These are phyloP conservation scores for Hypotaenidia okinawae DNA, from an alignment of 2,797 vertebrate genomes.

Conservation along the genomic window DNA sequence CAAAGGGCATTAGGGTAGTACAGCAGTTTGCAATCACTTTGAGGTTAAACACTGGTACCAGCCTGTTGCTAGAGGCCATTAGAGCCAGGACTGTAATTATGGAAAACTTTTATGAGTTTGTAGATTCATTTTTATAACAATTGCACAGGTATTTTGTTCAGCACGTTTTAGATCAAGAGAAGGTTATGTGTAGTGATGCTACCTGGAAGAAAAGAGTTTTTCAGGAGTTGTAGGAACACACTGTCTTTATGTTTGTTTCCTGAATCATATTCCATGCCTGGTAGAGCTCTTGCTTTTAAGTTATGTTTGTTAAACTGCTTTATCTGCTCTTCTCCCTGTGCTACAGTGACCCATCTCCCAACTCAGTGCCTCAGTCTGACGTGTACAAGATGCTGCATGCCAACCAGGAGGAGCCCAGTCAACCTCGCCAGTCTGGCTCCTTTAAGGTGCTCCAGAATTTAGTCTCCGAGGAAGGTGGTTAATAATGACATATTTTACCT, in stretches of 20 bases:
- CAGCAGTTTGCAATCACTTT: background rate
- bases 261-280: background rate
- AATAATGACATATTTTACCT: conserved; percentile 44
- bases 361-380: conserved; percentile 81
- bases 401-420: conserved; percentile 80
- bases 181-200: background rate
- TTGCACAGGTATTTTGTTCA: background rate
- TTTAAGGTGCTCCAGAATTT: conserved; percentile 95
- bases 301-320: background rate
- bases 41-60: background rate
- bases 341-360: conserved; percentile 81
- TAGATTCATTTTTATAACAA: background rate
- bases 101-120: background rate
- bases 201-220: background rate
- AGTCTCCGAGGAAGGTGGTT: conserved; percentile 88
- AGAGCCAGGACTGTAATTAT: background rate
- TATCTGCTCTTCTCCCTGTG: background rate
- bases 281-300: background rate
- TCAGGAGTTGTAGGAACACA: background rate
- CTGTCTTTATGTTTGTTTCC: background rate
- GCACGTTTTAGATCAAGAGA: background rate
- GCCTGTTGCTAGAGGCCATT: background rate
- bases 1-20: background rate
- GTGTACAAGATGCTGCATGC: conserved; percentile 93
- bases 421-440: conserved; percentile 95